Base-by-base conservation (phyloP, 2,888 invertebrate genomes). In the Lordiphosa andalusiaca region DNA sequence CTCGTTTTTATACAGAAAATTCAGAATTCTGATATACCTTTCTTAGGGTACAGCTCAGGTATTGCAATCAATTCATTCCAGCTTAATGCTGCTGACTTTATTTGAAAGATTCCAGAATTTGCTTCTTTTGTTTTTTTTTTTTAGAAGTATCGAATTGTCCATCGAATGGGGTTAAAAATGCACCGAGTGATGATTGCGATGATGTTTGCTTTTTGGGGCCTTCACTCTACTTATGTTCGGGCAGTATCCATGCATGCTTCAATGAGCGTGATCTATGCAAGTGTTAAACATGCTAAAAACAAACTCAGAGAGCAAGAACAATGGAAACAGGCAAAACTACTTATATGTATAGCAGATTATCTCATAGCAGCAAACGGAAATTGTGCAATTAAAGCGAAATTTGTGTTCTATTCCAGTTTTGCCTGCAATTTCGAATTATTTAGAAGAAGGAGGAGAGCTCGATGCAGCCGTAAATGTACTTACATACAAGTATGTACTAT, bases 331-430 rank as follows among this genome's bases (percentile, higher is more conserved):
- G 16, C 9, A 25, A 12, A 41, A 57, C 16, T 16, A 16, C 16
- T 16, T 16, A 44, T 55, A 53, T 12, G 64, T 63, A 54, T 67
- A 57, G 54, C 60, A 68, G 69, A 77, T 85, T 86, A 86, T 86
- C 86, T 87, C 82, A 84, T 80, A 77, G 75, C 73, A 77, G 75
- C 73, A 77, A 58, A 67, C 85, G 86, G 87, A 86, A 87, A 83
- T 83, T 60, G 76, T 75, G 84, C 85, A 87, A 86, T 83, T 87
- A 81, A 87, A 83, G 73, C 82, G 74, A 68, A 74, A 69, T 74
- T 77, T 81, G n/a, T 76, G 61, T 67, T 33, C 13, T 16, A 30
- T 33, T 67, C 60, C 55, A 41, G 35, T n/a, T n/a, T 36, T 47
- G 49, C 48, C 44, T 53, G 52, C 42, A 38, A 38, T 40, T 51